A percentile compares a stretch with the other conserved stretches of the same genome.
Evolutionary conservation across 1,140 invertebrate genomes (phyloP).

Genomic region (Zeugodacus cucurbitae): DNA sequence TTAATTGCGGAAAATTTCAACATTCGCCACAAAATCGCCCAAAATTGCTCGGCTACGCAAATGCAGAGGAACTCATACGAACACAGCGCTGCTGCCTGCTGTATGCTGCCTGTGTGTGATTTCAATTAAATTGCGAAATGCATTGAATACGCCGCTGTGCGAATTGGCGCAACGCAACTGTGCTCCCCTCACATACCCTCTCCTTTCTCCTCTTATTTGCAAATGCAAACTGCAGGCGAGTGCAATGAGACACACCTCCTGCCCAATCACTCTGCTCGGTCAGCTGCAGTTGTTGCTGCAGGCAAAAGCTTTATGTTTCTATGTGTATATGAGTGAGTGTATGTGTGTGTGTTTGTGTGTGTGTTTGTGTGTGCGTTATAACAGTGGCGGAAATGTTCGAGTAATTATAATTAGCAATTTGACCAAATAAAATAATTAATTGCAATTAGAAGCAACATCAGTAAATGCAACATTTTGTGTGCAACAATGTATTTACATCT

Average conservation of each 20-base stretch:
- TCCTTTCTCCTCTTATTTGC: too few relatives aligned
- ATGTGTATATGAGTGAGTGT: neutral
- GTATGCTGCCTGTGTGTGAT: neutral
- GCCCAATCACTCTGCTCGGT: neutral
- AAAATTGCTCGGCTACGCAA: neutral
- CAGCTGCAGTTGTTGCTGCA: neutral
- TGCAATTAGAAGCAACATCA: constrained; percentile 13
- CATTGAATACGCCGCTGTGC: neutral
- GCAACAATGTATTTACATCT: neutral
- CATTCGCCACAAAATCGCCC: neutral
- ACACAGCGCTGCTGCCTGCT: too few relatives aligned
- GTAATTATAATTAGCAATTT: constrained; percentile 39
- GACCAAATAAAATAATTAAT: constrained; percentile 25
- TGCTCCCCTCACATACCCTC: neutral
- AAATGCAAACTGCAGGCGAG: neutral
- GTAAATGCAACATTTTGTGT: constrained; percentile 22
- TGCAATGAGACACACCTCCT: neutral
- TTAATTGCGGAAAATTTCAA: neutral
- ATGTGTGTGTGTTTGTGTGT: neutral
- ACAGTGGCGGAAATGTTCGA: constrained; percentile 22
- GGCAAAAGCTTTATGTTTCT: neutral
- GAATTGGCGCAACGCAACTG: neutral
- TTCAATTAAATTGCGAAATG: constrained; percentile 33
- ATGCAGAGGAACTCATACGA: neutral
- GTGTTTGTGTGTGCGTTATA: neutral